Evolutionary conservation across 1,140 invertebrate genomes (phyloP).

Genomic region (Alviniconcha marisindica): DNA sequence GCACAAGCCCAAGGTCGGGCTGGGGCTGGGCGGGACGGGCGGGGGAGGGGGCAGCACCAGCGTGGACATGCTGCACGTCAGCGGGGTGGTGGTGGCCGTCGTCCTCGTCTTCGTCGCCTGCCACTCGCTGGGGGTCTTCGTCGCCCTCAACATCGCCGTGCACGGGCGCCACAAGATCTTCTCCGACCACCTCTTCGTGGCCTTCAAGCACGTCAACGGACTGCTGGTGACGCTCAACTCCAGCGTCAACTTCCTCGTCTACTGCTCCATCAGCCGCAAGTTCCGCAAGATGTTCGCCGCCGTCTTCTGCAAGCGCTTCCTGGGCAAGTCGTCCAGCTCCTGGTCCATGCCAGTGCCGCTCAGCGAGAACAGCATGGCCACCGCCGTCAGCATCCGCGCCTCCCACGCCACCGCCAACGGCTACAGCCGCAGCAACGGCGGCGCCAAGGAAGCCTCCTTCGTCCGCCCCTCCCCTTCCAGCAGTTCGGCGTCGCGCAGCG

Average conservation of each 20-base stretch:
- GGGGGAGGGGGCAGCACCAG: constrained; percentile 32
- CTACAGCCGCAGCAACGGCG: constrained; percentile 38
- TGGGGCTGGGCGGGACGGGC: neutral
- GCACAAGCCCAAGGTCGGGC: constrained; percentile 27
- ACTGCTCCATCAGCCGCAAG: constrained; percentile 96
- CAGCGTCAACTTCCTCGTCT: constrained; percentile 97
- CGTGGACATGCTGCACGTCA: constrained; percentile 65
- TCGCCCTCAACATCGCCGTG: constrained; percentile 55
- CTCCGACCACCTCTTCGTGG: constrained; percentile 30
- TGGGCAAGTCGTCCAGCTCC: constrained; percentile 42
- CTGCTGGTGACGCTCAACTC: constrained; percentile 95
- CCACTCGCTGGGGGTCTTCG: constrained; percentile 77
- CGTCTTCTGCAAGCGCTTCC: constrained; percentile 43
- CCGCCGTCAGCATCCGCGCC: constrained; percentile 34
- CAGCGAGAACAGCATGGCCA: constrained; percentile 50
- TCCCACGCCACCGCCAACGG: constrained; percentile 37
- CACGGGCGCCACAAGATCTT: constrained; percentile 49
- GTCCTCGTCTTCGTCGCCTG: constrained; percentile 93
- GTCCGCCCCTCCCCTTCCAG: constrained; percentile 23
- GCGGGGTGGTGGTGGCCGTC: constrained; percentile 93
- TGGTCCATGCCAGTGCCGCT: constrained; percentile 51
- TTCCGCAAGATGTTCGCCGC: constrained; percentile 81
- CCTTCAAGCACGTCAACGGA: constrained; percentile 79
- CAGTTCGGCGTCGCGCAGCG: constrained; percentile 29
- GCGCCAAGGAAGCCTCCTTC: constrained; percentile 18